Base-by-base conservation (phyloP, 1,140 invertebrate species). In the Argopecten irradians region DNA sequence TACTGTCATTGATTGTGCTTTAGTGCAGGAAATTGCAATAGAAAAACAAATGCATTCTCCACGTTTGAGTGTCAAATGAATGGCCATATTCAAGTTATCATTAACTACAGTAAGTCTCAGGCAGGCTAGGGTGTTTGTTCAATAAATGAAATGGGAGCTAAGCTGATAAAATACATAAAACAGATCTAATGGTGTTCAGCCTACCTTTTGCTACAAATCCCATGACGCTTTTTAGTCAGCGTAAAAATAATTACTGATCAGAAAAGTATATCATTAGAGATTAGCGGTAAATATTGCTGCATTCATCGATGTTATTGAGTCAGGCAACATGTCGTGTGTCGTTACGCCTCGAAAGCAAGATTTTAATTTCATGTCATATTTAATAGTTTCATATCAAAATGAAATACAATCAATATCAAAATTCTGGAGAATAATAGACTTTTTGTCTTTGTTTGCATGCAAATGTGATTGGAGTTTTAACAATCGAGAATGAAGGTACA, bases 21-120 rank as follows among this genome's bases (percentile, higher is more conserved):
- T 71, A 71, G 55, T 71, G 55, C 55, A 71, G 55, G 55, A 71
- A 71, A 71, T 71, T 71, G 55, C 55, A 71, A 71, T 71, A 71
- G 14, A 71, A 71, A 71, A 8, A 28, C 2, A 28, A 71, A 28
- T 28, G 55, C n/a, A 71, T 71, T 28, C n/a, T n/a, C 1, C 28
- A 71, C 5, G 5, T 71, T 71, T 71, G 28, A 71, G 55, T 71
- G 55, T n/a, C 22, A 1, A 28, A 71, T 71, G 8, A 71, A 71
- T 71, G 55, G 55, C 55, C 28, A 28, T 71, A 71, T 71, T 71
- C 22, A 28, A 71, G 22, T 71, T 71, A 71, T 71, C 55, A 71
- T 16, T 28, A 71, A 28, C 55, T 28, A n/a, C 55, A 22, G 16
- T 71, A 71, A 71, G 28, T 71, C 55, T 22, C 55, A 71, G 55